Conservation (phyloP, 2,113 vertebrate genomes). For the Axis porcinus region DNA sequence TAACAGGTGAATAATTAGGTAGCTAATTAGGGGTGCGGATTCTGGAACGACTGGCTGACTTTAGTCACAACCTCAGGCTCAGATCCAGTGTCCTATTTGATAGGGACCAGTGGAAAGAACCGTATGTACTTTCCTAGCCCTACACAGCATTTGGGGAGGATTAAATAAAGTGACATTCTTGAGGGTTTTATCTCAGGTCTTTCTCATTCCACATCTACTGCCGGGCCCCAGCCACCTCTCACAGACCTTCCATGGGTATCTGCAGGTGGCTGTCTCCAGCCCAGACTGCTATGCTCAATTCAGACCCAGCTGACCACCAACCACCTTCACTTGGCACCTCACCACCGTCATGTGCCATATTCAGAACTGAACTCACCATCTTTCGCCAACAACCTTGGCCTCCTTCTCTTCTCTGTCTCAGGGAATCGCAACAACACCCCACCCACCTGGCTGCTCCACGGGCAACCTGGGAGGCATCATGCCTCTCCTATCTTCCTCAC, state of each 20-base stretch:
- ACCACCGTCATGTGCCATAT: rapidly evolving
- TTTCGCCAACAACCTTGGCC: neutral
- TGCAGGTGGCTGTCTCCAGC: neutral
- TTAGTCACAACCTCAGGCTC: neutral
- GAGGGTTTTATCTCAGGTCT: neutral
- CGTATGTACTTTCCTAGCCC: neutral
- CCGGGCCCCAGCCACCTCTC: neutral
- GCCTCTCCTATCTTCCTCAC: too few species aligned
- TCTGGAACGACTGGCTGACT: neutral
- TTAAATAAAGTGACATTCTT: neutral
- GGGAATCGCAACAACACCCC: neutral
- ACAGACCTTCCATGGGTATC: neutral
- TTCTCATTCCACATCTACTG: neutral
- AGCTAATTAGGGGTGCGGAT: neutral
- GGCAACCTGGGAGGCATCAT: neutral
- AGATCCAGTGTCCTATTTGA: neutral
- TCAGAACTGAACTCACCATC: neutral
- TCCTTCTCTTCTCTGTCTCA: neutral
- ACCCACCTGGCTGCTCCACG: neutral
- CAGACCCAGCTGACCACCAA: neutral
- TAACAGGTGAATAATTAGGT: neutral
- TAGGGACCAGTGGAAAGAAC: neutral
- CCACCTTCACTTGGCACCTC: too few species aligned
- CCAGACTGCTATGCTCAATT: neutral
- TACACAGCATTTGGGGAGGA: neutral